Evolutionary conservation across 2,888 invertebrate species (phyloP).

Genomic region (Meiosimyza decipiens): DNA sequence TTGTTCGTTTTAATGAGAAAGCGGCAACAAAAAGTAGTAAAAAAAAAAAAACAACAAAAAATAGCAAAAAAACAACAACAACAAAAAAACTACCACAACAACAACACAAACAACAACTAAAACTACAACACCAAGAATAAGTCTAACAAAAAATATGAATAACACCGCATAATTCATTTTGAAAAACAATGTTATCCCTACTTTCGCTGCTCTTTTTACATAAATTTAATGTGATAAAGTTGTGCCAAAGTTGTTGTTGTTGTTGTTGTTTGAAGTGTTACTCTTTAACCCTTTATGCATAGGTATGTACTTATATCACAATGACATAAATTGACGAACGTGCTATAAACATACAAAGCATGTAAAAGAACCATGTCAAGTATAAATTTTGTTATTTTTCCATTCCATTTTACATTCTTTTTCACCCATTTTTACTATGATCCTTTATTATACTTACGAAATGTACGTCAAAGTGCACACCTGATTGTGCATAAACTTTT

Average conservation of each 20-base stretch:
- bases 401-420: no score
- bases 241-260: background rate
- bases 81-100: background rate
- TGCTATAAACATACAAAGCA: no score
- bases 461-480: no score
- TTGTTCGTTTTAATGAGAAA: slow-evolving; percentile 65
- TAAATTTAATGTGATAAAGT: background rate
- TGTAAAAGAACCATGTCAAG: no score
- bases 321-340: no score
- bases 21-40: slow-evolving; percentile 23
- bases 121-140: background rate
- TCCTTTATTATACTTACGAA: no score
- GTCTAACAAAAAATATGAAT: background rate
- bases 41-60: slow-evolving; percentile 27
- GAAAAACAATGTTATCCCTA: no score
- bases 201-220: background rate
- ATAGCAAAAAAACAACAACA: slow-evolving; percentile 10
- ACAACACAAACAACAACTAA: background rate
- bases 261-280: background rate
- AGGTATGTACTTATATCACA: no score
- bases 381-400: no score
- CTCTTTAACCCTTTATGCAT: background rate
- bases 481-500: no score
- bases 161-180: no score
- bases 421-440: no score